Evolutionary conservation across 1,140 invertebrate genomes (phyloP).

Genomic region (Lordiphosa stackelbergi): DNA sequence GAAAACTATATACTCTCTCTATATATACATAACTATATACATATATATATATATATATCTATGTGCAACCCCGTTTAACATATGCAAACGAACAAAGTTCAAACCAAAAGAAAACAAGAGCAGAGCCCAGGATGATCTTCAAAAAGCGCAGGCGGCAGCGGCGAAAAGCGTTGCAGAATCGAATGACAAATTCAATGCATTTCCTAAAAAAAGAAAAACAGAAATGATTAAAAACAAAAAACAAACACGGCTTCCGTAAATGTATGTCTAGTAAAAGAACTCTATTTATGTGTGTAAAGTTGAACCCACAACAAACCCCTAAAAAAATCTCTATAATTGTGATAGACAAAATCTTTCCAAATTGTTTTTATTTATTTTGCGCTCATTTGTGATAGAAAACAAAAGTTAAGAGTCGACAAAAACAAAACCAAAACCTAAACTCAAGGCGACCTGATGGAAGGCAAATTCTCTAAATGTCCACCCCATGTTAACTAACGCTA

Average conservation of each 20-base stretch:
- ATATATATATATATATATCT: slow-evolving; percentile 22
- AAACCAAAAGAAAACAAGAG: slow-evolving; percentile 24
- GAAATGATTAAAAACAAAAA: not conserved
- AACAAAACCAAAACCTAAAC: slow-evolving; percentile 33
- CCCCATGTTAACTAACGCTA: not conserved
- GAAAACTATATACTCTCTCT: slow-evolving; percentile 29
- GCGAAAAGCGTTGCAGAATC: slow-evolving; percentile 58
- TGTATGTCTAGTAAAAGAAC: slow-evolving; percentile 12
- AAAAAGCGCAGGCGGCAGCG: not conserved
- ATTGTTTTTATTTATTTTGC: slow-evolving; percentile 13
- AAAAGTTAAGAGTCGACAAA: slow-evolving; percentile 7
- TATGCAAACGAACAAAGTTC: slow-evolving; percentile 67
- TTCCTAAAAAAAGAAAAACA: slow-evolving; percentile 28
- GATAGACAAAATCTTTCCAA: slow-evolving; percentile 31
- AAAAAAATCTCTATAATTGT: slow-evolving; percentile 63
- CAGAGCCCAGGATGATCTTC: slow-evolving; percentile 22
- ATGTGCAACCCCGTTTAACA: slow-evolving; percentile 38
- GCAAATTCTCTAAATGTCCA: slow-evolving; percentile 10
- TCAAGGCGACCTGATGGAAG: slow-evolving; percentile 60
- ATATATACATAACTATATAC: slow-evolving; percentile 10
- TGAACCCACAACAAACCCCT: slow-evolving; percentile 30
- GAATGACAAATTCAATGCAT: slow-evolving; percentile 62
- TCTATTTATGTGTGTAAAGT: slow-evolving; percentile 41
- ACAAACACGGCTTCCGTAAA: slow-evolving; percentile 29
- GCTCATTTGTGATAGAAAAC: slow-evolving; percentile 49